Base-by-base conservation (phyloP, 2,797 vertebrate genomes). In the Liasis olivaceus region DNA sequence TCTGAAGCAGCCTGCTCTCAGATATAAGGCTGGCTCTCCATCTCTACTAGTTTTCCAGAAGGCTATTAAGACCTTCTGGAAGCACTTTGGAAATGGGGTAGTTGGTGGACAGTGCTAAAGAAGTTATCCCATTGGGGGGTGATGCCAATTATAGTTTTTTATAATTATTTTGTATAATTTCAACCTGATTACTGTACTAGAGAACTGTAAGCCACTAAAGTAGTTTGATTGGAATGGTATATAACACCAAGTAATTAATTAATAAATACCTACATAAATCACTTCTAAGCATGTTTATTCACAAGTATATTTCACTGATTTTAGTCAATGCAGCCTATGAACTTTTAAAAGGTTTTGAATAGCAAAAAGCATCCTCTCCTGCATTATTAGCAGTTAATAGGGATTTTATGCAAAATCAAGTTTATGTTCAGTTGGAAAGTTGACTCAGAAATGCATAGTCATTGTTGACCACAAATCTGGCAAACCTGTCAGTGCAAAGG, bases 351-450 rank as follows among this genome's bases (percentile, higher is more conserved):
- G 14, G 94, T 31, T 59, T 92, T 42, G 56, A 72, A 47, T 2
- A 72, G 8, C 36, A 62, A 20, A 24, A 86, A 95, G 91, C 93
- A 95, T 89, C 89, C 94, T 13, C 1, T 0, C 92, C 93, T 94
- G 84, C 26, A 84, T 94, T 95, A 96, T 90, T 94, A 59, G 95
- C n/a, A 60, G 91, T 1, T 12, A 13, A 36, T 51, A 81, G 11
- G n/a, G 17, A 64, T 89, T 22, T 64, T 17, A 20, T 11, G 60
- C 26, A 6, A 88, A 28, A 60, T 81, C 14, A 28, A 85, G 28
- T 85, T 56, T 56, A 64, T 7, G 20, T 20, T 54, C 47, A 85
- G 4, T 84, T 60, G 54, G 59, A 28, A 22, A 31, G 47, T 31
- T 89, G 59, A 31, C 64, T 58, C 59, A 81, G 9, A 85, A n/a